These are phyloP conservation scores for Ennomos fuscantarius DNA, from an alignment of 2,888 invertebrate genomes.

Conservation along the genomic window DNA sequence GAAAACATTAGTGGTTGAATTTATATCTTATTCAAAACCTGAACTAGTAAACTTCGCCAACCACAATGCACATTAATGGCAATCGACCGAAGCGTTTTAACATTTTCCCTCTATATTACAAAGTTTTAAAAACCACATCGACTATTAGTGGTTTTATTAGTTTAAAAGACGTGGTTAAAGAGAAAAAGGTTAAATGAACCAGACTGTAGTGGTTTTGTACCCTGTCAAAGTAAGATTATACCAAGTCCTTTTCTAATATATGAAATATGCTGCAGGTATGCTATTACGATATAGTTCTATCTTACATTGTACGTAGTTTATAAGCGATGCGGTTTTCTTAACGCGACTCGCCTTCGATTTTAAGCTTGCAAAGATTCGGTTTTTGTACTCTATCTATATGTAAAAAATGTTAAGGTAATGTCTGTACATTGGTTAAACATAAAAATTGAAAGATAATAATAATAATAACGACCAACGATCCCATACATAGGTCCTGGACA, in stretches of 20 bases:
- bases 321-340: conserved; percentile 54
- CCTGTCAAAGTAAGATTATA: neutral
- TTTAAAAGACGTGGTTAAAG: conserved; percentile 62
- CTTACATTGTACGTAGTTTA: neutral
- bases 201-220: conserved; percentile 38
- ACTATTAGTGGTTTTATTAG: conserved; percentile 74
- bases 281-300: conserved; percentile 7
- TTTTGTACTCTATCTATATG: conserved; percentile 25
- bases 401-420: too few species aligned
- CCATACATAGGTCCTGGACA: too few species aligned
- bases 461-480: too few species aligned
- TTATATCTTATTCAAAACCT: neutral
- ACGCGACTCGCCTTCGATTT: conserved; percentile 38
- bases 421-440: too few species aligned
- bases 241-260: neutral
- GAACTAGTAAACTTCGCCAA: conserved; percentile 18
- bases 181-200: conserved; percentile 67
- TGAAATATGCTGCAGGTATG: neutral
- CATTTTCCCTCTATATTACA: conserved; percentile 41
- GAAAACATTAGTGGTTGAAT: too few species aligned
- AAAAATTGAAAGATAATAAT: too few species aligned
- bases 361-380: conserved; percentile 42
- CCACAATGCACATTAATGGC: conserved; percentile 18
- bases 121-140: conserved; percentile 67
- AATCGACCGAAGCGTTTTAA: conserved; percentile 21